phyloP scores from a whole-genome alignment of 2,888 invertebrate species.

The Tenthredo livida region DNA sequence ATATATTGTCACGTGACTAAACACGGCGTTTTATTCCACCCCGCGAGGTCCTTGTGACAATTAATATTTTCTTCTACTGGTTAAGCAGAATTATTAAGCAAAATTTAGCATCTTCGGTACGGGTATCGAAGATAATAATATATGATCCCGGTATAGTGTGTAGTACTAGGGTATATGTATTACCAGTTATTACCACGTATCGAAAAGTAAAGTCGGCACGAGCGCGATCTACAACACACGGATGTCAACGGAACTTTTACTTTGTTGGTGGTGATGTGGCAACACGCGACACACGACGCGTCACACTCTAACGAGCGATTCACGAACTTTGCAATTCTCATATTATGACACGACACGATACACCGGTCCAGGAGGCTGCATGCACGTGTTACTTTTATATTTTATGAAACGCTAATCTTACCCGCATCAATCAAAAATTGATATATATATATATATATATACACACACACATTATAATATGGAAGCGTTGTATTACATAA shows the following conservation, averaged over 20 bases:
- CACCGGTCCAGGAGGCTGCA: neutral
- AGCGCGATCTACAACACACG: conserved; percentile 69
- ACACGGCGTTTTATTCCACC: conserved; percentile 34
- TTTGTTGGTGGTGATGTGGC: conserved; percentile 74
- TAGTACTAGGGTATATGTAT: conserved; percentile 43
- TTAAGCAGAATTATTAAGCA: conserved; percentile 13
- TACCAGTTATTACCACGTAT: conserved; percentile 70
- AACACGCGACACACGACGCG: conserved; percentile 73
- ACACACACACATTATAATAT: too few species aligned
- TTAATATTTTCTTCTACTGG: conserved; percentile 17
- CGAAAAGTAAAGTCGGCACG: conserved; percentile 65
- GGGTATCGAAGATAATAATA: neutral
- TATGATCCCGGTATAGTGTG: neutral
- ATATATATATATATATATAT: neutral
- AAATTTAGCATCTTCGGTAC: conserved; percentile 40
- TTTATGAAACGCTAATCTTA: neutral
- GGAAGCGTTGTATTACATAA: neutral
- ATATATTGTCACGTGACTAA: conserved; percentile 32
- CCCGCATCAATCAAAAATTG: neutral
- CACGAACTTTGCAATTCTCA: conserved; percentile 21
- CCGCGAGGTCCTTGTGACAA: conserved; percentile 27
- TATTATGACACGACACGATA: conserved; percentile 36
- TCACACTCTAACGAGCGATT: conserved; percentile 49
- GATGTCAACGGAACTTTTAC: conserved; percentile 68
- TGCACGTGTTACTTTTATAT: conserved; percentile 13